Evolutionary conservation across 2,113 vertebrate species (phyloP).

Genomic region (Halichoeres trimaculatus): DNA sequence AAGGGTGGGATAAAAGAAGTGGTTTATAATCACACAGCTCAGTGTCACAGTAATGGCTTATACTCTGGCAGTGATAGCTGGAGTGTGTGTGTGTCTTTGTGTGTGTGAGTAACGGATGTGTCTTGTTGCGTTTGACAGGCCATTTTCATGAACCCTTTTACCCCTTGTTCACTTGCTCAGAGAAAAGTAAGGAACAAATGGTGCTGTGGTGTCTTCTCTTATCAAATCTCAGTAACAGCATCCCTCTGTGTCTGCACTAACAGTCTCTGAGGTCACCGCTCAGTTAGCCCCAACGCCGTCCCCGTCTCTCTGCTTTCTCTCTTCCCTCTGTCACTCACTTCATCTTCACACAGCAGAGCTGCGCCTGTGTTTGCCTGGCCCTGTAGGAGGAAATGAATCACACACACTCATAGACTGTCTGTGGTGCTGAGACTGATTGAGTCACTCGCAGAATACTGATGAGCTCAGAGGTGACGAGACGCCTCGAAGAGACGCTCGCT

Average conservation of each 20-base stretch:
- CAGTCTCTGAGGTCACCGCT: slow-evolving; percentile 56
- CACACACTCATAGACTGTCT: slow-evolving; percentile 30
- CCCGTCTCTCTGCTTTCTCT: slow-evolving; percentile 32
- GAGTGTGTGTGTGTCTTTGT: slow-evolving; percentile 3
- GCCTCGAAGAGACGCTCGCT: slow-evolving; percentile 37
- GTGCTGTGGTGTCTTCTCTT: slow-evolving; percentile 44
- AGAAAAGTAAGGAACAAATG: slow-evolving; percentile 37
- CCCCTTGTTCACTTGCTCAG: not conserved
- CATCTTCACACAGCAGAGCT: slow-evolving; percentile 31
- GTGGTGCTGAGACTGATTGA: slow-evolving; percentile 50
- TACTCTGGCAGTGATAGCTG: slow-evolving; percentile 30
- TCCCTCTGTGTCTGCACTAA: slow-evolving; percentile 40
- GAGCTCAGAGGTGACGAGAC: slow-evolving; percentile 53
- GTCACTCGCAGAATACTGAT: slow-evolving; percentile 69
- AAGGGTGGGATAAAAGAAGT: not conserved
- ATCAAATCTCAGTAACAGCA: slow-evolving; percentile 65
- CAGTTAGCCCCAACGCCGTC: slow-evolving; percentile 24
- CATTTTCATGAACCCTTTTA: slow-evolving; percentile 31
- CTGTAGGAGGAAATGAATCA: slow-evolving; percentile 67
- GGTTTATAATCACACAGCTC: slow-evolving; percentile 16
- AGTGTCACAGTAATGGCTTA: slow-evolving; percentile 39
- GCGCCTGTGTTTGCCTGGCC: slow-evolving; percentile 53
- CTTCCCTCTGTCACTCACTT: slow-evolving; percentile 39
- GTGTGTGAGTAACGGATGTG: slow-evolving; percentile 24
- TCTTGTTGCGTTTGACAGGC: slow-evolving; percentile 38